Base-by-base conservation (phyloP, 2,113 vertebrate genomes). In the Circaetus cinerascens region DNA sequence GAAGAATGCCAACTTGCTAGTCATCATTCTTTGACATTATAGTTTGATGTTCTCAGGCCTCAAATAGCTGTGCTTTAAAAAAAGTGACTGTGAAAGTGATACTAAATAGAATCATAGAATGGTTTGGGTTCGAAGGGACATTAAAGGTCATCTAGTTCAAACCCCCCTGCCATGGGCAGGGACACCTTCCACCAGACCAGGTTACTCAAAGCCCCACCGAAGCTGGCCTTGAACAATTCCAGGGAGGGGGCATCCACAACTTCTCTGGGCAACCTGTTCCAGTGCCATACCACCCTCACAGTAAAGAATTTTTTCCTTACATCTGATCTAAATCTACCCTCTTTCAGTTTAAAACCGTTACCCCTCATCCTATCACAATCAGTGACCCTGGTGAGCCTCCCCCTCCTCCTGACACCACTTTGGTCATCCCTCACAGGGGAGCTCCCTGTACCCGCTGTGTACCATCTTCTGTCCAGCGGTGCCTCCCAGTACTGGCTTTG, bases 351-450 rank as follows among this genome's bases (percentile, higher is more conserved):
- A 5, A 51, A n/a, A 9, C 38, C 6, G 0, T 27, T 34, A 27
- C 57, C 25, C 46, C 17, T 16, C 2, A 1, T 26, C 76, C 76
- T n/a, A 2, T 53, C 48, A 11, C 2, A 0, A 43, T 29, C 60
- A 3, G 15, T 7, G 15, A 56, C 62, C 30, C 15, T 14, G 34
- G 32, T 14, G 50, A 80, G 25, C 17, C 21, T 21, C 18, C 16
- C 6, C 10, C 10, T 32, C 57, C 30, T 7, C 29, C 22, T 29
- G 15, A 15, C 51, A 46, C 34, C 40, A 19, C 32, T 67, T 30
- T 25, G 26, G 40, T n/a, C 38, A 6, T 29, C 32, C 45, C 15
- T 36, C 19, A 4, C n/a, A 11, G 21, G 40, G 60, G 32, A 67
- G 15, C 51, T 55, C 40, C 78, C 40, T 10, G 23, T 29, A 25